Conservation (phyloP, 23 tunicate species). For the Oikopleura dioica region DNA sequence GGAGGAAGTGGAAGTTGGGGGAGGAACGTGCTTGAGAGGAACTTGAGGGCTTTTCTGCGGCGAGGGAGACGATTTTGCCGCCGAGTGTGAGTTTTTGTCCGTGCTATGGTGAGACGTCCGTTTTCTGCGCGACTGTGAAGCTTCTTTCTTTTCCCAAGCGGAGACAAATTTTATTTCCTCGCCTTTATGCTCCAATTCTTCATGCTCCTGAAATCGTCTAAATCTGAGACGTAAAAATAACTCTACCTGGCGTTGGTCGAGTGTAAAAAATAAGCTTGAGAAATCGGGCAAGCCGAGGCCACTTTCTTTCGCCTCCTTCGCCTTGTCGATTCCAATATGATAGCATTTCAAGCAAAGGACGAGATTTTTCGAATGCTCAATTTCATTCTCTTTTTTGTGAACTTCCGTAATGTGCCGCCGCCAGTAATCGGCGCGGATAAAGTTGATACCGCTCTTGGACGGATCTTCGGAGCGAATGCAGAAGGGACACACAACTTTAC, state of each 20-base stretch:
- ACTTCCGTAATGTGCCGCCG: slow-evolving; percentile 10
- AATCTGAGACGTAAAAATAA: not conserved
- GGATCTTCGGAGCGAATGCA: not conserved
- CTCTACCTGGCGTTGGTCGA: not conserved
- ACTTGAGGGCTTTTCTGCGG: not conserved
- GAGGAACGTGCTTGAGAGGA: not conserved
- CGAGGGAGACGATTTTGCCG: not conserved
- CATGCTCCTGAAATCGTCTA: not conserved
- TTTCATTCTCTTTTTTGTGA: not conserved
- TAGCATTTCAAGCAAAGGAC: not conserved
- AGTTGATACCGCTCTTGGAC: not conserved
- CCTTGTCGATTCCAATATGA: not conserved
- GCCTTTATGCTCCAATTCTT: not conserved
- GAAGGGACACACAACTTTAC: not conserved
- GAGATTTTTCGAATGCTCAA: not conserved
- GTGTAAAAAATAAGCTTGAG: not conserved
- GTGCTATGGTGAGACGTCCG: no score
- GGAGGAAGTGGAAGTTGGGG: not conserved
- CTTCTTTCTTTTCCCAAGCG: slow-evolving; percentile 7
- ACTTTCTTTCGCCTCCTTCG: not conserved
- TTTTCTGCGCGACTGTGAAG: not conserved
- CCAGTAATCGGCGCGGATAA: slow-evolving; percentile 9
- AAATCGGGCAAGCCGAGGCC: not conserved
- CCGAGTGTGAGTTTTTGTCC: no score
- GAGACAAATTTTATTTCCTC: not conserved